phyloP scores from a whole-genome alignment of 2,888 invertebrate species.

The Hirtodrosophila histrioides region DNA sequence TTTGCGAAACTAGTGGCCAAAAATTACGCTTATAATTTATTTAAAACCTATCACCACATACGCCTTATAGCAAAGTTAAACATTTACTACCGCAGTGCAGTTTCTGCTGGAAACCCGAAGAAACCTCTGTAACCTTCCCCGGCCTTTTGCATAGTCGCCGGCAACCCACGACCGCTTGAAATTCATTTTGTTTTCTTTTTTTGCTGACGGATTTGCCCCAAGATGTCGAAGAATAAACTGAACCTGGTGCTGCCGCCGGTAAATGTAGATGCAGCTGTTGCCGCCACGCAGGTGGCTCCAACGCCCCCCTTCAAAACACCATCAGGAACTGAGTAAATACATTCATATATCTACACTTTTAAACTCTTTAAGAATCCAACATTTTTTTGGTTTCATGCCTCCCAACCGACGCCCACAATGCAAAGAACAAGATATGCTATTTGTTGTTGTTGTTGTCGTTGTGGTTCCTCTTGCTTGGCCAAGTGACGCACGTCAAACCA shows the following conservation, averaged over 20 bases:
- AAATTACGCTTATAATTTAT: conserved; percentile 16
- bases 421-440: too few species aligned
- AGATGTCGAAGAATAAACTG: conserved; percentile 95
- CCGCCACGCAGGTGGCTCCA: conserved; percentile 85
- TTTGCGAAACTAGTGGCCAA: conserved; percentile 32
- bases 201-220: conserved; percentile 24
- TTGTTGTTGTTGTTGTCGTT: conserved; percentile 19
- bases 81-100: conserved; percentile 10
- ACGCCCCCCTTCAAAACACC: conserved; percentile 85
- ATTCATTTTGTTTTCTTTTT: conserved; percentile 16
- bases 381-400: conserved; percentile 20
- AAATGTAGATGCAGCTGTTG: conserved; percentile 89
- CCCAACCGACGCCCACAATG: conserved; percentile 6
- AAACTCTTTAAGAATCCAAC: conserved; percentile 20
- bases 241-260: conserved; percentile 95
- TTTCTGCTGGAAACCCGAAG: conserved; percentile 21
- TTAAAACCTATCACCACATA: conserved; percentile 12
- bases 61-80: conserved; percentile 9
- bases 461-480: conserved; percentile 20
- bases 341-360: conserved; percentile 8
- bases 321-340: conserved; percentile 85
- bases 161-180: conserved; percentile 25
- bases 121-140: conserved; percentile 21
- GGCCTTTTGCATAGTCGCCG: conserved; percentile 22
- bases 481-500: conserved; percentile 48